Conservation (phyloP, 1,140 invertebrate species). For the Apis cerana region DNA sequence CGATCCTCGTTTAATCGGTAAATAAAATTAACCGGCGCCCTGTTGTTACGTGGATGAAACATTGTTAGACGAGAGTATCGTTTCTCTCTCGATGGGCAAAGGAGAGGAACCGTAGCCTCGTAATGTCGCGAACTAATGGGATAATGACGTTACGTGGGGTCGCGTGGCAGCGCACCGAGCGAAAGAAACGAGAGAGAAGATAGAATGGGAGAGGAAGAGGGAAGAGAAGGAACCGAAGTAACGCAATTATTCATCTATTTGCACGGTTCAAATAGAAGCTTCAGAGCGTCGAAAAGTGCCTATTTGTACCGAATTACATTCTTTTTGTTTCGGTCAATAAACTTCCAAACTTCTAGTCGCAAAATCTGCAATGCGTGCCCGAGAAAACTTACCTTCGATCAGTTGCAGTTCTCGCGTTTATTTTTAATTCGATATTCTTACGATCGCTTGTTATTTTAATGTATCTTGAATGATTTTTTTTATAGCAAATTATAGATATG, state of each 20-base stretch:
- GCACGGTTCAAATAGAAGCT: conserved; percentile 50
- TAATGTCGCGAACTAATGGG: conserved; percentile 66
- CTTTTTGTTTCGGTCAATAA: conserved; percentile 35
- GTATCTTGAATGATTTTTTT: no score
- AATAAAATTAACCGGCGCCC: conserved; percentile 55
- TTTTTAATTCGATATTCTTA: background rate
- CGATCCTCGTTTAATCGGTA: conserved; percentile 38
- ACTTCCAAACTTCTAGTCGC: conserved; percentile 19
- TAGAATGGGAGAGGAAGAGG: background rate
- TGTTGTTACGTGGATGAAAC: conserved; percentile 27
- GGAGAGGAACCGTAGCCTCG: conserved; percentile 30
- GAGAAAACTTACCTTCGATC: background rate
- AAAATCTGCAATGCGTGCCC: conserved; percentile 5
- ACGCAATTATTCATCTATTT: conserved; percentile 68
- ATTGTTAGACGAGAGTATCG: conserved; percentile 12
- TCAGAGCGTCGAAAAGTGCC: conserved; percentile 35
- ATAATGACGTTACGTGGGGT: conserved; percentile 70
- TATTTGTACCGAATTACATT: conserved; percentile 12
- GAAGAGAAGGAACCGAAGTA: conserved; percentile 24
- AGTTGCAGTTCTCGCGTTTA: background rate
- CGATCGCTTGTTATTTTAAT: background rate
- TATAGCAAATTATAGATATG: no score
- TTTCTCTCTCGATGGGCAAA: conserved; percentile 22
- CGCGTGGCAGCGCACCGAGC: conserved; percentile 50
- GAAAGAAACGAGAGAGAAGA: background rate